These are phyloP conservation scores for Caenorhabditis auriculariae DNA, from an alignment of 2,888 invertebrate genomes.

Conservation along the genomic window DNA sequence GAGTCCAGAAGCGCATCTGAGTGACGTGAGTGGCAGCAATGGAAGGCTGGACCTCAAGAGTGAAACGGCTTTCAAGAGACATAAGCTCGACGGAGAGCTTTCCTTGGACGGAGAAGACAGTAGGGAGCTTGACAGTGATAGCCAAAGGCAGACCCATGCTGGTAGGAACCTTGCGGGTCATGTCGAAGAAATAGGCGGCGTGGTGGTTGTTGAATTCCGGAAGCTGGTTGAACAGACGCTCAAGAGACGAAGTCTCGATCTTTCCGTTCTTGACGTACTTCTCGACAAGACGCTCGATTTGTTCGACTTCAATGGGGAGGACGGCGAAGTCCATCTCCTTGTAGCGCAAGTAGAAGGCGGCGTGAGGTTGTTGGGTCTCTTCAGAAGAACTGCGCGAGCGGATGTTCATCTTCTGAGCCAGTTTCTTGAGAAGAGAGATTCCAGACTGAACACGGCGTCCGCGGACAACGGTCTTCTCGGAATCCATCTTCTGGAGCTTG, in stretches of 20 bases:
- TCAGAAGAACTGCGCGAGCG: conserved; percentile 13
- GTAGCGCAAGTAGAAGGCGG: conserved; percentile 42
- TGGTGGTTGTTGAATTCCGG: conserved; percentile 20
- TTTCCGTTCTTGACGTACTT: conserved; percentile 26
- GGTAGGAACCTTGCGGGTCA: conserved; percentile 44
- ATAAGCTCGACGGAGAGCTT: conserved; percentile 16
- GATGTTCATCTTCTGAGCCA: conserved; percentile 34
- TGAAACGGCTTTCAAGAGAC: conserved; percentile 15
- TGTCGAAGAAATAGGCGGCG: conserved; percentile 24
- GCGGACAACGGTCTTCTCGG: conserved; percentile 2
- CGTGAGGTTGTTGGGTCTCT: conserved; percentile 19
- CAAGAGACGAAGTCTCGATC: conserved; percentile 12
- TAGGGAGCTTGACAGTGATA: conserved; percentile 37
- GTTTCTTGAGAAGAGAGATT: conserved; percentile 18
- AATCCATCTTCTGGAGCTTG: conserved; percentile 3
- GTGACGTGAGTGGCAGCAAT: conserved; percentile 37
- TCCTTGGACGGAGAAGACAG: conserved; percentile 32
- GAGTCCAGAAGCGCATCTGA: conserved; percentile 41
- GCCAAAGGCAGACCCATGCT: conserved; percentile 50
- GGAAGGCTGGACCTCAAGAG: conserved; percentile 31
- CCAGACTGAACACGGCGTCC: conserved; percentile 8
- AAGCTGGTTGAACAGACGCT: conserved; percentile 18
- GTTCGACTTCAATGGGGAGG: conserved; percentile 40
- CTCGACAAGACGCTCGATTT: conserved; percentile 21
- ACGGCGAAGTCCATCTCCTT: conserved; percentile 47